A percentile compares a stretch with the other conserved stretches of the same genome.
Evolutionary conservation across 2,113 vertebrate species (phyloP).

Genomic region (Melanerpes formicivorus): DNA sequence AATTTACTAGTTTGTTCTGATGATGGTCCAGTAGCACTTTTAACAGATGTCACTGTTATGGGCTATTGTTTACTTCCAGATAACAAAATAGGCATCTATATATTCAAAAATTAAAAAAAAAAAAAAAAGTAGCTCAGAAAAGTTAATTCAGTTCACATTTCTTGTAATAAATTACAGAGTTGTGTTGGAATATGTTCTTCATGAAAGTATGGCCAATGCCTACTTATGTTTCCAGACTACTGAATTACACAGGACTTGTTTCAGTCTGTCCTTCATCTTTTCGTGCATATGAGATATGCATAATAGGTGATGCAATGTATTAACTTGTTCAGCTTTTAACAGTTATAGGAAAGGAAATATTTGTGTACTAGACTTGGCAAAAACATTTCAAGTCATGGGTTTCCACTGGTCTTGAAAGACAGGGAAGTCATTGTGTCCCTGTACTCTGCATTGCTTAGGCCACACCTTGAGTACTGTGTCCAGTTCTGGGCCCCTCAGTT

Average conservation of each 20-base stretch:
- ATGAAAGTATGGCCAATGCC: not conserved
- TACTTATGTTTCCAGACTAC: not conserved
- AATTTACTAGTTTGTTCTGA: not conserved
- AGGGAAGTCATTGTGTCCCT: too few species aligned
- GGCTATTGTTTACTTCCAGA: not conserved
- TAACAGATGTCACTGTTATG: not conserved
- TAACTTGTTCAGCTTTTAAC: not conserved
- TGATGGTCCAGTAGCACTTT: not conserved
- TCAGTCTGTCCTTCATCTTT: not conserved
- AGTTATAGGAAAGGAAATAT: not conserved
- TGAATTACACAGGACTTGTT: not conserved
- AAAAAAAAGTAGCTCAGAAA: not conserved
- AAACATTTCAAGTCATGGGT: not conserved
- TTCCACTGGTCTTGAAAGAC: not conserved
- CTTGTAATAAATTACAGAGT: not conserved
- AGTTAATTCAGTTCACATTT: not conserved
- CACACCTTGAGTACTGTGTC: too few species aligned
- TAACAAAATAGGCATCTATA: constrained; percentile 35
- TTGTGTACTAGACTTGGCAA: not conserved
- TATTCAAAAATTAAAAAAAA: not conserved
- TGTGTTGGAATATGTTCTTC: not conserved
- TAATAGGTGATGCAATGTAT: not conserved
- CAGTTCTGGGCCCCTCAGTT: too few species aligned
- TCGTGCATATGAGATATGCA: not conserved
- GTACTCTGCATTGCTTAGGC: too few species aligned